phyloP scores from a whole-genome alignment of 2,888 invertebrate species.

The Galerucella calmariensis region DNA sequence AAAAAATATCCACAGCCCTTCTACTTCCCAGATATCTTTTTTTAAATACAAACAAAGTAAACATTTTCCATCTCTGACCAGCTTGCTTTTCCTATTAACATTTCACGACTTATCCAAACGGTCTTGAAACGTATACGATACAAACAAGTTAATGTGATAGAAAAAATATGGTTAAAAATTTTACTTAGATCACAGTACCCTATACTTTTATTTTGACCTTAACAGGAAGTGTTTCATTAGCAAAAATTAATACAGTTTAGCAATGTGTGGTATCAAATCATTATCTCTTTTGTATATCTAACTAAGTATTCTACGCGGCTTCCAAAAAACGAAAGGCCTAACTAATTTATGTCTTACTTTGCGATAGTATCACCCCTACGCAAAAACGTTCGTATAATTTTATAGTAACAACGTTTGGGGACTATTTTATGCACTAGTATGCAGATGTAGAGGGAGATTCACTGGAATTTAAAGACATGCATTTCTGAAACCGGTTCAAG shows the following conservation, averaged over 20 bases:
- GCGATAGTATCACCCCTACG: constrained; percentile 48
- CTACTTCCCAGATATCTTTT: too few relatives aligned
- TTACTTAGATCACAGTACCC: background rate
- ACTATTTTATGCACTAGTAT: constrained; percentile 35
- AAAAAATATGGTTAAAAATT: background rate
- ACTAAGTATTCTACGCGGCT: constrained; percentile 29
- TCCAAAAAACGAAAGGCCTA: constrained; percentile 44
- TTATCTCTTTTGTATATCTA: constrained; percentile 51
- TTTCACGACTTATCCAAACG: too few relatives aligned
- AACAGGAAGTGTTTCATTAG: constrained; percentile 51
- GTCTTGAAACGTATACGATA: too few relatives aligned
- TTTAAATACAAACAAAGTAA: too few relatives aligned
- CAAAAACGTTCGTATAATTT: constrained; percentile 44
- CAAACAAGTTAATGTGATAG: background rate
- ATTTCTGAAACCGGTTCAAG: background rate
- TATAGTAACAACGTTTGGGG: constrained; percentile 34
- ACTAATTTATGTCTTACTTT: constrained; percentile 42
- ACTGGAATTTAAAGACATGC: background rate
- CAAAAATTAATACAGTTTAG: constrained; percentile 54
- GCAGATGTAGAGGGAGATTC: constrained; percentile 19
- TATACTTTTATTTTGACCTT: constrained; percentile 6
- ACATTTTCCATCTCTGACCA: too few relatives aligned
- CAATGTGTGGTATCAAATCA: constrained; percentile 49
- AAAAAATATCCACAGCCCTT: too few relatives aligned
- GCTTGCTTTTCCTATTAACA: too few relatives aligned